A percentile compares a stretch with the other conserved stretches of the same genome.
Evolutionary conservation across 2,888 invertebrate species (phyloP).

Genomic region (Xylocampa areola): DNA sequence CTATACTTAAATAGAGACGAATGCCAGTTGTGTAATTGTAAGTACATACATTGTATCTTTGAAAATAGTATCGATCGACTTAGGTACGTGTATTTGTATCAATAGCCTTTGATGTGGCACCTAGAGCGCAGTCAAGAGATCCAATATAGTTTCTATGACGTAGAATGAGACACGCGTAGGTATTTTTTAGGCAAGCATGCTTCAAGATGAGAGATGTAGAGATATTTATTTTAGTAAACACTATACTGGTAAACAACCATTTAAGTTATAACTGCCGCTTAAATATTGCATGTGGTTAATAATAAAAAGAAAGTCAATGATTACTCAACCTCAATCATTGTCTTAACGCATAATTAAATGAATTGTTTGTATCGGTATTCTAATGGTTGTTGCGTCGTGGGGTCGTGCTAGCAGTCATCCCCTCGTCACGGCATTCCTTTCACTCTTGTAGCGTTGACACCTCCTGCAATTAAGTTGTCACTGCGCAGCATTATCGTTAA

Average conservation of each 20-base stretch:
- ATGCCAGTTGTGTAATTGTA: too few species aligned
- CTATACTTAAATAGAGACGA: conserved; percentile 15
- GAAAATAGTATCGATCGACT: too few species aligned
- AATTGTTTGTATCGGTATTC: conserved; percentile 25
- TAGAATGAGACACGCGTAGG: too few species aligned
- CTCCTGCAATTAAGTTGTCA: conserved; percentile 82
- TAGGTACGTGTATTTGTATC: too few species aligned
- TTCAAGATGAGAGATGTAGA: too few species aligned
- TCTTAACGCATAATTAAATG: conserved; percentile 25
- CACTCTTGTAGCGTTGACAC: conserved; percentile 74
- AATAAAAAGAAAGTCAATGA: conserved; percentile 25
- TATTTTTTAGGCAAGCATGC: too few species aligned
- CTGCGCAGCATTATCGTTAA: conserved; percentile 67
- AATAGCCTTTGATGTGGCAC: too few species aligned
- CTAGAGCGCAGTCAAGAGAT: too few species aligned
- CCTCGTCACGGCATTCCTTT: conserved; percentile 66
- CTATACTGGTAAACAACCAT: neutral
- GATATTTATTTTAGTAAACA: too few species aligned
- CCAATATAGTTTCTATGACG: too few species aligned
- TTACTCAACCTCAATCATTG: conserved; percentile 29
- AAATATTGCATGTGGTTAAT: conserved; percentile 12
- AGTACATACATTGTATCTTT: too few species aligned
- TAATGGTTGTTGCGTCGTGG: conserved; percentile 29
- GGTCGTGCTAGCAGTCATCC: conserved; percentile 53
- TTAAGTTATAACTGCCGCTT: neutral